Evolutionary conservation across 2,888 invertebrate genomes (phyloP).

Genomic region (Amaurobius ferox): DNA sequence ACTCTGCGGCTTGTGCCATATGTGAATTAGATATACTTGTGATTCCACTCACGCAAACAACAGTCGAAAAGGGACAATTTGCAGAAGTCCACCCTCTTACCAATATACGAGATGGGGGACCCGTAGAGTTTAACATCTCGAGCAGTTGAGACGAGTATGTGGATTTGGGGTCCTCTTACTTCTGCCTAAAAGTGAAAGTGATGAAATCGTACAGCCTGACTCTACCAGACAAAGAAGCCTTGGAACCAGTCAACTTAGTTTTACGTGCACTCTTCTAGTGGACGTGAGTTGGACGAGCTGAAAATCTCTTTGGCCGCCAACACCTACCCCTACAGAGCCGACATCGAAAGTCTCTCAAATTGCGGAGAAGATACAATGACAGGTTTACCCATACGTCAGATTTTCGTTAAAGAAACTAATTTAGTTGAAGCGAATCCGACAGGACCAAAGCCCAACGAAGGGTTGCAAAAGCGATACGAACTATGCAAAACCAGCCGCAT

Average conservation of each 20-base stretch:
- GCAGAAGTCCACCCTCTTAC: background rate
- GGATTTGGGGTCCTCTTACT: background rate
- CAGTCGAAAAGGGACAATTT: too few relatives aligned
- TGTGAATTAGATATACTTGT: conserved; percentile 27
- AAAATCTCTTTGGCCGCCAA: too few relatives aligned
- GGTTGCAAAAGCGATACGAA: background rate
- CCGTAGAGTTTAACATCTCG: background rate
- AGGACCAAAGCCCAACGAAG: background rate
- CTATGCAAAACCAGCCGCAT: background rate
- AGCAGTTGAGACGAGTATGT: background rate
- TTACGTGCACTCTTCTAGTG: background rate
- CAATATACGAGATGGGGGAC: background rate
- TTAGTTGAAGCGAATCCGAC: background rate
- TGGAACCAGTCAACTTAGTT: conserved; percentile 8
- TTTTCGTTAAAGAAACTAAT: conserved; percentile 20
- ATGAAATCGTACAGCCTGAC: background rate
- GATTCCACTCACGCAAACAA: conserved; percentile 14
- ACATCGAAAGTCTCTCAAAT: background rate
- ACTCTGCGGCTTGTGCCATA: conserved; percentile 6
- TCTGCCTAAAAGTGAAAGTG: background rate
- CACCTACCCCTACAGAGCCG: too few relatives aligned
- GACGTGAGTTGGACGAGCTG: background rate
- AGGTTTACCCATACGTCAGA: background rate
- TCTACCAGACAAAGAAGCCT: background rate
- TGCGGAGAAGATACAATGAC: background rate